Conservation (phyloP, 2,888 invertebrate genomes). For the Anarsia innoxiella region DNA sequence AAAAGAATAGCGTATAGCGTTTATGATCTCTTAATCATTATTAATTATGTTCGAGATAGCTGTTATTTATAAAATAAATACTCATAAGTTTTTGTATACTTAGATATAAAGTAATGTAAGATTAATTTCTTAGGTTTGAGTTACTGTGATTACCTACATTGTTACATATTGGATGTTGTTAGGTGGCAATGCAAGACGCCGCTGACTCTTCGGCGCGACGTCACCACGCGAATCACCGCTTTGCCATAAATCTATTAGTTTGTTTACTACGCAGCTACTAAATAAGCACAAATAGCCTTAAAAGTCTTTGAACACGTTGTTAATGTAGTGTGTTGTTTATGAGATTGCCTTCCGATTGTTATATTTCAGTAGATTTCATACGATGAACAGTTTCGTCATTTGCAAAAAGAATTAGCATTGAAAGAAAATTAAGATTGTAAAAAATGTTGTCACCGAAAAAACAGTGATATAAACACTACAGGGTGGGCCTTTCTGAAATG, state of each 20-base stretch:
- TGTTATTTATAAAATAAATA: constrained; percentile 65
- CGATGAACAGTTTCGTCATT: constrained; percentile 22
- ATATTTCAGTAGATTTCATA: constrained; percentile 27
- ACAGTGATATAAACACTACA: constrained; percentile 50
- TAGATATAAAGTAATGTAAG: constrained; percentile 50
- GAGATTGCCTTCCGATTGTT: constrained; percentile 34
- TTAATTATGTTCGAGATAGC: constrained; percentile 69
- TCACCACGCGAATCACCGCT: no score
- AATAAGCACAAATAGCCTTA: constrained; percentile 44
- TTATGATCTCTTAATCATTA: constrained; percentile 76
- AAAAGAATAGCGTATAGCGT: constrained; percentile 60
- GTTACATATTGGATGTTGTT: no score
- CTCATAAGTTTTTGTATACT: constrained; percentile 70
- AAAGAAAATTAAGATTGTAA: constrained; percentile 16
- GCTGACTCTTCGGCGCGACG: no score
- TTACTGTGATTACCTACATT: constrained; percentile 45
- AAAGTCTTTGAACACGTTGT: constrained; percentile 13
- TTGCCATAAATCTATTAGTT: constrained; percentile 8
- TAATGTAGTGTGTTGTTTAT: constrained; percentile 16
- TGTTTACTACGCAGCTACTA: constrained; percentile 31
- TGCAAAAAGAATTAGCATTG: no score
- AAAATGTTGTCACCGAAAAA: constrained; percentile 26
- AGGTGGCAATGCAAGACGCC: no score
- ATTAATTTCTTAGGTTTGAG: constrained; percentile 36
- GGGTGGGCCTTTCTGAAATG: constrained; percentile 48